Base-by-base conservation (phyloP, 2,797 vertebrate genomes). In the Heteromormyrus szaboi region DNA sequence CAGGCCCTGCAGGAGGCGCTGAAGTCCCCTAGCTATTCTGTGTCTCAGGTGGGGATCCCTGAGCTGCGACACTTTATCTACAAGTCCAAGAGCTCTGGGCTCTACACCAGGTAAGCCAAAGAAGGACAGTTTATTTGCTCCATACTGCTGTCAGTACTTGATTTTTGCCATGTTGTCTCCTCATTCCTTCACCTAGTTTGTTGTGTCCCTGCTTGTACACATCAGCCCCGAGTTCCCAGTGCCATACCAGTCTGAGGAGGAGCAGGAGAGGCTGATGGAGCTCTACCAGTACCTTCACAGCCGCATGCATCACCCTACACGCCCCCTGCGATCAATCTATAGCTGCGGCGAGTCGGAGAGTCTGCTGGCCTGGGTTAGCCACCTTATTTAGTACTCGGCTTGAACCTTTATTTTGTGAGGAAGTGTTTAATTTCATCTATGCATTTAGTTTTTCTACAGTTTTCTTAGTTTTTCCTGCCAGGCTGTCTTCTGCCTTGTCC, bases 1-100 rank as follows among this genome's bases (percentile, higher is more conserved):
- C 93, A 94, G 1, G 93, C 95, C 0, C 93, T 99, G 92, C 95
- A 96, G 92, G 98, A 99, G 84, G 97, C 97, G 0, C 94, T 99
- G 37, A 96, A 93, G 90, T 94, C 91, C 22, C 97, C 97, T 51
- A 97, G 93, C 91, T 99, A 99, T 92, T 95, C 97, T 0, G 96
- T 97, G 0, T 92, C 94, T 65, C 98, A 98, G 91, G 97, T 98
- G 85, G 97, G 97, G 92, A 97, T 99, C 91, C 97, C 97, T 0
- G 97, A 99, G 92, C 97, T 99, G 90, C 94, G 97, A 59, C 98
- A 99, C 95, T 99, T 99, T 93, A 95, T 99, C 91, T 99, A 99
- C 94, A 99, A 99, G 92, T 99, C 98, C 7, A 99, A 98, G 95
- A 99, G 99, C 94, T 99, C 98, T 0, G 98, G 98, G 59, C 96